Percentiles rank a stretch among this genome's conserved stretches.
phyloP scores from a whole-genome alignment of 2,113 vertebrate genomes.

The Naja naja region DNA sequence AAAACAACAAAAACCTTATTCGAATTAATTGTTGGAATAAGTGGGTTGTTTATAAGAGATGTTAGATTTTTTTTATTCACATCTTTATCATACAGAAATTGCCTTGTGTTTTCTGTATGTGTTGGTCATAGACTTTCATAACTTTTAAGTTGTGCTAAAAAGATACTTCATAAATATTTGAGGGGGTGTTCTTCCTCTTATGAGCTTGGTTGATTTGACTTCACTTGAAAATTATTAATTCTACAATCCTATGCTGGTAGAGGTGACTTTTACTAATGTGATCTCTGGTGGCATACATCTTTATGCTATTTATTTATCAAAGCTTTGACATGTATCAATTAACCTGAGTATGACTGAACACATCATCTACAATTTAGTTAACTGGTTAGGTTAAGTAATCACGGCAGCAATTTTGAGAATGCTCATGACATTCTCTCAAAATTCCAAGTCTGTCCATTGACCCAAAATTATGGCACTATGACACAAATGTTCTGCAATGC shows the following conservation, averaged over 20 bases:
- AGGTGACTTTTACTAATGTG: neutral
- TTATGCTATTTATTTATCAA: neutral
- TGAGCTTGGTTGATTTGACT: neutral
- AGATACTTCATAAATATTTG: neutral
- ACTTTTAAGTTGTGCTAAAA: neutral
- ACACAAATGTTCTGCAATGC: neutral
- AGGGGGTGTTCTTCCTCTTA: neutral
- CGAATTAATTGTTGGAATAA: neutral
- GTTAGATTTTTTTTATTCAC: neutral
- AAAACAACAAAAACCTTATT: neutral
- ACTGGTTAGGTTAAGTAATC: neutral
- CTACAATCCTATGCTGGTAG: neutral
- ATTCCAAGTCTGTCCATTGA: neutral
- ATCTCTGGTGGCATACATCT: neutral
- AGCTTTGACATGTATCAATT: neutral
- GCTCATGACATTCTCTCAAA: neutral
- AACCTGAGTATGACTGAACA: neutral
- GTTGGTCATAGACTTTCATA: neutral
- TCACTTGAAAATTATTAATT: neutral
- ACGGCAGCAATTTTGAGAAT: neutral
- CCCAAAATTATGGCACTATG: neutral
- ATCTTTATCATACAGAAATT: neutral
- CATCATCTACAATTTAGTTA: neutral
- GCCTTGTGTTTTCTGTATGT: neutral
- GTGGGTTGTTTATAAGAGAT: neutral